Conservation (phyloP, 92 coral and sea anemone species). For the Umimayanthus kanabou region DNA sequence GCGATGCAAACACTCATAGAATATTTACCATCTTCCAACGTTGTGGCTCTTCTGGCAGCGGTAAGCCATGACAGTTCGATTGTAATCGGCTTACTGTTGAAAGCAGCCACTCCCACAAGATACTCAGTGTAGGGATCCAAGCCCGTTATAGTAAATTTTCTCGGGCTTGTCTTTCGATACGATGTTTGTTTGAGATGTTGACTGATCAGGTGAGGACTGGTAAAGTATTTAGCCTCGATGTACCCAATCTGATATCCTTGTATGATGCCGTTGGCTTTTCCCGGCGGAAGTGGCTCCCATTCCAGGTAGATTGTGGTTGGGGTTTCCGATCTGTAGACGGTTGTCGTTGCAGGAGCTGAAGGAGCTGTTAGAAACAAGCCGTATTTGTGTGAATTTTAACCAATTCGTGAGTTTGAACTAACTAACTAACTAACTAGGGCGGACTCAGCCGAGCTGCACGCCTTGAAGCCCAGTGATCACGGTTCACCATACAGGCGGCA, state of each 20-base stretch:
- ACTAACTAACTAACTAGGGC: too few relatives aligned
- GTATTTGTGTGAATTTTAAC: background rate
- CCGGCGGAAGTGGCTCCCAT: slow-evolving; percentile 1
- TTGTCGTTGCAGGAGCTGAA: background rate
- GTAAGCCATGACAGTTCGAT: background rate
- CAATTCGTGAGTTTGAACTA: too few relatives aligned
- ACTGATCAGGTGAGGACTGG: too few relatives aligned
- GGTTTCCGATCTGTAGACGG: background rate
- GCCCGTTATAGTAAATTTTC: background rate
- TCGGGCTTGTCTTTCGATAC: background rate
- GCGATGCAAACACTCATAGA: too few relatives aligned
- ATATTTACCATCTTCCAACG: slow-evolving; percentile 10
- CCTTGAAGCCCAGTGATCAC: too few relatives aligned
- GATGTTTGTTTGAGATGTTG: background rate
- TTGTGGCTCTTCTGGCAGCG: background rate
- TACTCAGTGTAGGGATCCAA: slow-evolving; percentile 6
- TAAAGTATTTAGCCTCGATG: background rate
- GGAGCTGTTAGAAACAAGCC: background rate
- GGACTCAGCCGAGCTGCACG: too few relatives aligned
- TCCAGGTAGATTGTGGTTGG: background rate
- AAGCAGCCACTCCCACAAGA: slow-evolving; percentile 6
- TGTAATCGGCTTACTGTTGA: background rate
- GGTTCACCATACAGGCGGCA: too few relatives aligned
- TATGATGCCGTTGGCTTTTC: background rate
- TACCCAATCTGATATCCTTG: background rate